A percentile compares a stretch with the other conserved stretches of the same genome.
Evolutionary conservation across 2,113 vertebrate genomes (phyloP).

Genomic region (Hippotragus niger): DNA sequence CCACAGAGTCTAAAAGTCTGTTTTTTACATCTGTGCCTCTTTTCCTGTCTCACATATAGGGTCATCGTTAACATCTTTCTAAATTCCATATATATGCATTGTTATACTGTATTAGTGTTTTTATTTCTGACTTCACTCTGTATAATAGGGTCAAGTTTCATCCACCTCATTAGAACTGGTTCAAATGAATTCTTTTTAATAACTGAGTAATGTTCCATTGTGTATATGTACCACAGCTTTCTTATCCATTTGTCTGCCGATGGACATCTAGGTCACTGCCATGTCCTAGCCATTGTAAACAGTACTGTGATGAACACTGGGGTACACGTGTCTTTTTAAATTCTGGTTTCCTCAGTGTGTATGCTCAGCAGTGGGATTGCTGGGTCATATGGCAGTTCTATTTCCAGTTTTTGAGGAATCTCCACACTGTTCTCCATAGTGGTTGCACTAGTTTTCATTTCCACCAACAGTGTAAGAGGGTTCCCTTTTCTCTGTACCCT

Average conservation of each 20-base stretch:
- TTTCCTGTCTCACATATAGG: background rate
- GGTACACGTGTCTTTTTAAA: background rate
- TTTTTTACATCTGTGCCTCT: background rate
- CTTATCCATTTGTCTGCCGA: rapidly evolving
- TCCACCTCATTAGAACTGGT: background rate
- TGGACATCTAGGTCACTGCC: background rate
- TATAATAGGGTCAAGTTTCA: background rate
- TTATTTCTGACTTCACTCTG: background rate
- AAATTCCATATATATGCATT: background rate
- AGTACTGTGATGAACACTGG: background rate
- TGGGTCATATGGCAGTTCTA: background rate
- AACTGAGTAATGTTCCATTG: background rate
- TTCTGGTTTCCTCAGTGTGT: background rate
- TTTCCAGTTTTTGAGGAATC: too few relatives aligned
- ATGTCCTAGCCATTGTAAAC: background rate
- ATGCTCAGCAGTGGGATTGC: background rate
- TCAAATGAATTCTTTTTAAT: background rate
- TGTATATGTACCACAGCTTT: background rate
- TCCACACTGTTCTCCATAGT: too few relatives aligned
- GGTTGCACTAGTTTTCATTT: too few relatives aligned
- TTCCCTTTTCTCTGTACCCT: too few relatives aligned
- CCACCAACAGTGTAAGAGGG: too few relatives aligned
- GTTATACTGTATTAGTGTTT: background rate
- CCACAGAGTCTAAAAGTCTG: background rate
- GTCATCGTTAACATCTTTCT: background rate